Evolutionary conservation across 92 coral and sea anemone species (phyloP), one percentile per base, ranked within the genome.

Genomic region (Galaxea fascicularis): DNA sequence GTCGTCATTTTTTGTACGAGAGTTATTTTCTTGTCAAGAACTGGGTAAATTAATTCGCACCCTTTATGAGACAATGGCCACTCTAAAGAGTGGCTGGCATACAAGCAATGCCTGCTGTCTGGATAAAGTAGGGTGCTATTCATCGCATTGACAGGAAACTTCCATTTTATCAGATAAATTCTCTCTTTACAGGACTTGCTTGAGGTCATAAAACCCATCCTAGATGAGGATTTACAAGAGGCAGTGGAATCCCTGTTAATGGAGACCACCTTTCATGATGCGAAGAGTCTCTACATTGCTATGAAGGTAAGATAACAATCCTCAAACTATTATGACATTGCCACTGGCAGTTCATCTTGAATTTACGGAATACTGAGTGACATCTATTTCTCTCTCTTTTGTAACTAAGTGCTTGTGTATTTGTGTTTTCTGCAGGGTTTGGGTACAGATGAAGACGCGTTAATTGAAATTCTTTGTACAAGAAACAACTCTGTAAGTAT

Each of bases 401-500:
- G 51, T 73, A 18, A 6, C 26, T 59, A 46, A 22, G 10, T 20
- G 65, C 12, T 20, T 67, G 20, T 30, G 1, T 17, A 7, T 45
- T 4, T 3, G 9, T 65, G 49, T 10, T 65, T 15, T 64, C 14
- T 76, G 30, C 60, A 95, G 98, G 95, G 94, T 24, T 72, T 94
- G 83, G 94, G 98, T 18, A 88, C 95, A 22, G 98, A 94, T 68
- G 98, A 94, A 76, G 95, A 92, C 51, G 83, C 86, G 1, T 45
- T 94, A 57, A 91, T 95, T 44, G 94, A 92, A 66, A 88, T 95
- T 72, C 94, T 95, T 41, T 94, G 98, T 29, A 92, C 98, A 75
- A 85, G 94, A 67, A 88, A 63, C 24, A 94, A 89, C 82, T 49
- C 84, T 90, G 98, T 91, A 64, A 71, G 93, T 76, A 12, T 27